phyloP scores from a whole-genome alignment of 2,888 invertebrate genomes.

The Dyspetes luteomarginatus region DNA sequence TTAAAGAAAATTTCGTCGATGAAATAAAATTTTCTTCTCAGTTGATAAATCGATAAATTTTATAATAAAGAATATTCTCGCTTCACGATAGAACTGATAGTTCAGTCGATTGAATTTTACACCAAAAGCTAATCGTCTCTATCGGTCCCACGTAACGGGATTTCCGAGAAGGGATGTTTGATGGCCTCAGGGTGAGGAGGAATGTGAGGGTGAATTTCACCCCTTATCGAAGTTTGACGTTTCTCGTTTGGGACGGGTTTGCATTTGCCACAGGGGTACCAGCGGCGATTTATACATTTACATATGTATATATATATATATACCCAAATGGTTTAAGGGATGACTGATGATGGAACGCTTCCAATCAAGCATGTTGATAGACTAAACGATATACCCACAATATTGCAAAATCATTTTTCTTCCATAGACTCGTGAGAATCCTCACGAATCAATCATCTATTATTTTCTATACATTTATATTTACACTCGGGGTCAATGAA shows the following conservation, averaged over 20 bases:
- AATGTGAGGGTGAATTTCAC: constrained; percentile 17
- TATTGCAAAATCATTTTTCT: not conserved
- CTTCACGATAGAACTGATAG: not conserved
- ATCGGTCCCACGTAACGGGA: constrained; percentile 27
- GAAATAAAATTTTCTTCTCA: too few relatives aligned
- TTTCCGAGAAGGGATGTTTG: constrained; percentile 18
- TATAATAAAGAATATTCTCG: too few relatives aligned
- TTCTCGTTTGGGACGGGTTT: constrained; percentile 31
- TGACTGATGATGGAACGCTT: not conserved
- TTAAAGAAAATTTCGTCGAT: too few relatives aligned
- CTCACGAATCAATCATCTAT: not conserved
- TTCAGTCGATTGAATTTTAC: constrained; percentile 21
- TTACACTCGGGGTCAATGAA: not conserved
- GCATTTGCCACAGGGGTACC: not conserved
- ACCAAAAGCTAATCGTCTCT: constrained; percentile 32
- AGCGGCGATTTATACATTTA: not conserved
- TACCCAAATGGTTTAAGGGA: not conserved
- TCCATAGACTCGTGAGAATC: not conserved
- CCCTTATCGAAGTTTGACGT: constrained; percentile 14
- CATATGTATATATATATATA: not conserved
- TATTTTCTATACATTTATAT: not conserved
- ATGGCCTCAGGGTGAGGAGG: not conserved
- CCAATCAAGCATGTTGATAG: constrained; percentile 37
- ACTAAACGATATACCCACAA: constrained; percentile 14
- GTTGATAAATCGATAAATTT: too few relatives aligned